Evolutionary conservation across 1,140 invertebrate genomes (phyloP), one percentile per base, ranked within the genome.

Genomic region (Phymorhynchus buccinoides): DNA sequence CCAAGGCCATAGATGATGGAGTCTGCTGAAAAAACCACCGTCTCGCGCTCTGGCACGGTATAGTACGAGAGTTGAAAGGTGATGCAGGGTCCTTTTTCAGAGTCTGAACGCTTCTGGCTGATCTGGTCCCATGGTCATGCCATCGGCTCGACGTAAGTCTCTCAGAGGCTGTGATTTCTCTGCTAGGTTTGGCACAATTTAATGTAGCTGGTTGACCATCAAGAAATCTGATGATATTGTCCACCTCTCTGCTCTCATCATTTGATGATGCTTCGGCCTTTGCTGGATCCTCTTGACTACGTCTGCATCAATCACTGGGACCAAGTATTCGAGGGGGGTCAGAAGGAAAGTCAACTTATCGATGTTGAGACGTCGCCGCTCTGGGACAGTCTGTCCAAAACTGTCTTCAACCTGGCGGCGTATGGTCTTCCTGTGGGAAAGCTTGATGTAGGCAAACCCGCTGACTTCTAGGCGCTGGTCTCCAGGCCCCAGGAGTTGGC

Each of bases 321-420:
- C 90, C 90, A 16, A 90, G 75, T 87, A 89, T 9, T 73, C 42
- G 32, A 90, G 84, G 18, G 42, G 32, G 4, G 14, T 42, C 41
- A 48, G 14, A 9, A 16, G 14, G 18, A 48, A 48, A 39, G 18
- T 9, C 32, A 41, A 66, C 48, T 84, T 78, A 90, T 85, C 22
- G 2, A 92, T 86, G 41, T 94, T 94, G 0, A 95, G n/a, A 92
- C 94, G 3, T 95, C 85, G 32, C 86, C 82, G n/a, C 71, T 35
- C 3, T 84, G 71, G 30, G 44, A 18, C 2, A 86, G 52, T 44
- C n/a, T 77, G 6, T 84, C 1, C 71, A 41, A 9, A 35, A 37
- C 35, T 7, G 16, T 75, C 39, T 39, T 12, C 32, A 75, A 27
- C 7, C 30, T 16, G 35, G 18, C 1, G 9, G 18, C 27, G 77